Base-by-base conservation (phyloP, 2,797 vertebrate genomes). In the Anolis apletophallus region DNA sequence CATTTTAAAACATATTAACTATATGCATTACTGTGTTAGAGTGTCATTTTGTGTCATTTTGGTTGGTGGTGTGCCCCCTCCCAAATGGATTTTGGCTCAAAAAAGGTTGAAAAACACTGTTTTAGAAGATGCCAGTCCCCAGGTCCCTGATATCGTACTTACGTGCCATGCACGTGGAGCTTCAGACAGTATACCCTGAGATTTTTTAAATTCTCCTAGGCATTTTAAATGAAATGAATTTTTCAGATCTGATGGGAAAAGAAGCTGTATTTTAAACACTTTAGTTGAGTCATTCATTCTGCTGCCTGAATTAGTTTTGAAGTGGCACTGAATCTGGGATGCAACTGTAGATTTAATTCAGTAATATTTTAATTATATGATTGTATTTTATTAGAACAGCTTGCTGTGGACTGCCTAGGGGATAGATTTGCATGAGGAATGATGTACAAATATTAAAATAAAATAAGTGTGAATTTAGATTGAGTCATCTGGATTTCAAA, bases 191-290 rank as follows among this genome's bases (percentile, higher is more conserved):
- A 29, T 14, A 85, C 50, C 52, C 36, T 57, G 75, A 78, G 80
- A 69, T 46, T 54, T 81, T 3, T 79, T 81, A 32, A n/a, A 52
- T 32, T 81, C 14, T 81, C 80, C 54, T 10, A 34, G 46, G 46
- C 46, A 81, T 71, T 36, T 69, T 34, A 54, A 23, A 81, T 55
- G n/a, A 69, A 81, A 68, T 52, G 17, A 5, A 71, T 13, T 23
- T 68, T 32, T 81, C 21, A 32, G 68, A 36, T 13, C 67, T 73
- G 26, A 29, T 57, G 26, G 23, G 34, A 83, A 83, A 34, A 14
- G 54, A 83, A 57, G 23, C 21, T 73, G 34, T 2, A 29, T 57
- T 83, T 83, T 83, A 57, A 83, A 40, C 46, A 81, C 61, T 72
- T 21, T 57, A 72, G n/a, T 14, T 57, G 52, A 57, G 32, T 57